Evolutionary conservation across 2,888 invertebrate species (phyloP).

Genomic region (Luffia ferchaultella): DNA sequence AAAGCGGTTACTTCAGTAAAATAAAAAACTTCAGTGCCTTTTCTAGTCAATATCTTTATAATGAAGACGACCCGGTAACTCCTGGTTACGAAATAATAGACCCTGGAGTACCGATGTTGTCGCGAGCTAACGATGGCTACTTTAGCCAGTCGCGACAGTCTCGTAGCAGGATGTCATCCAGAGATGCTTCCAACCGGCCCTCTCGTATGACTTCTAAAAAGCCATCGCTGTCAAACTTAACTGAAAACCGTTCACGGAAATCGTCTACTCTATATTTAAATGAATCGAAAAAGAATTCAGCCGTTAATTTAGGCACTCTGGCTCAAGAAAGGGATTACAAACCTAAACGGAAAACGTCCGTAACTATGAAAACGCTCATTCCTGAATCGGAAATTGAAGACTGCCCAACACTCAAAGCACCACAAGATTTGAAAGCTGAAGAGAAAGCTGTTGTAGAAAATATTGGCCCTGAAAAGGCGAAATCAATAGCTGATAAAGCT

Average conservation of each 20-base stretch:
- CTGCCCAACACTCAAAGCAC: constrained; percentile 55
- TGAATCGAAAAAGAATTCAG: constrained; percentile 57
- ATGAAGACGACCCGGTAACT: constrained; percentile 69
- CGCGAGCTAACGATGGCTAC: constrained; percentile 69
- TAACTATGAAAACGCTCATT: constrained; percentile 41
- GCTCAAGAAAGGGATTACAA: constrained; percentile 21
- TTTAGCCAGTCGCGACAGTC: constrained; percentile 61
- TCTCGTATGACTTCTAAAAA: constrained; percentile 56
- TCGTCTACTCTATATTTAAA: constrained; percentile 53
- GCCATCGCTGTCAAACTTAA: constrained; percentile 52
- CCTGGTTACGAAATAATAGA: constrained; percentile 72
- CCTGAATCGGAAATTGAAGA: constrained; percentile 61
- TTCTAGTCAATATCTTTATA: constrained; percentile 72
- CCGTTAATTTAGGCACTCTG: constrained; percentile 39
- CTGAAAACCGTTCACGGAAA: constrained; percentile 49
- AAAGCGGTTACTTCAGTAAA: constrained; percentile 50
- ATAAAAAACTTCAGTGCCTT: constrained; percentile 52
- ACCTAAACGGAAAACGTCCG: constrained; percentile 47
- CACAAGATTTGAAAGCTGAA: constrained; percentile 60
- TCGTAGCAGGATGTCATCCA: constrained; percentile 41
- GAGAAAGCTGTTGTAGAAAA: constrained; percentile 50
- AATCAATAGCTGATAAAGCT: constrained; percentile 42
- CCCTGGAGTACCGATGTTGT: constrained; percentile 74
- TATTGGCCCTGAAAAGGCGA: constrained; percentile 44
- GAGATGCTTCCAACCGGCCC: constrained; percentile 44